Evolutionary conservation across 2,113 vertebrate species (phyloP), one percentile per base, ranked within the genome.

Genomic region (Microtus oregoni): DNA sequence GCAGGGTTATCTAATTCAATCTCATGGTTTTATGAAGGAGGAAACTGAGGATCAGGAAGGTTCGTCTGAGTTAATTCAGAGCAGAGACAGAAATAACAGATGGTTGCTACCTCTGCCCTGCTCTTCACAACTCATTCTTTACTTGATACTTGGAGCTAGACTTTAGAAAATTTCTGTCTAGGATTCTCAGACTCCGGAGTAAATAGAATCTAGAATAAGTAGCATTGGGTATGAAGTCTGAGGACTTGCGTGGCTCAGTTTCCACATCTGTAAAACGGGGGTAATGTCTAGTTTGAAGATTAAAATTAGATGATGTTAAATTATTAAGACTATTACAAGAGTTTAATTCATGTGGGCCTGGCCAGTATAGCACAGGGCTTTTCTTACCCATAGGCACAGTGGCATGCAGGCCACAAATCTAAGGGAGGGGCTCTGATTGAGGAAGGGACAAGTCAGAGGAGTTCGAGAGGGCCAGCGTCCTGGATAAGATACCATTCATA

Each of bases 1-100:
- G 47, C 20, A 8, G 75, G 20, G 67, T 19, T 13, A 4, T 82
- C 92, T 91, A 9, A 76, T 75, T 92, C 50, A 0, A 52, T 65
- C 85, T 44, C 67, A 61, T 81, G 55, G 20, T 68, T 86, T 82
- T 82, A 72, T 38, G 76, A 94, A 61, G 12, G 75, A 92, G 68
- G 61, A 61, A 52, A 78, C 52, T 19, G 47, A 86, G 82, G 88
- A 19, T 32, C 47, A 10, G 78, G 67, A 41, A 47, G 19, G 30
- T 67, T 58, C 11, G n/a, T 68, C 12, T 19, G 81, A 75, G 86
- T 81, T 63, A 52, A 68, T 93, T 94, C 76, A 89, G 73, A 86
- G 89, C 58, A 90, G 78, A 86, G 61, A 61, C 89, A 76, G 89
- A 96, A 86, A 86, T 83, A 89, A 91, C 90, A n/a, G 44, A 26